Evolutionary conservation across 2,888 invertebrate species (phyloP), one percentile per base, ranked within the genome.

Genomic region (Drosophila macrospina): DNA sequence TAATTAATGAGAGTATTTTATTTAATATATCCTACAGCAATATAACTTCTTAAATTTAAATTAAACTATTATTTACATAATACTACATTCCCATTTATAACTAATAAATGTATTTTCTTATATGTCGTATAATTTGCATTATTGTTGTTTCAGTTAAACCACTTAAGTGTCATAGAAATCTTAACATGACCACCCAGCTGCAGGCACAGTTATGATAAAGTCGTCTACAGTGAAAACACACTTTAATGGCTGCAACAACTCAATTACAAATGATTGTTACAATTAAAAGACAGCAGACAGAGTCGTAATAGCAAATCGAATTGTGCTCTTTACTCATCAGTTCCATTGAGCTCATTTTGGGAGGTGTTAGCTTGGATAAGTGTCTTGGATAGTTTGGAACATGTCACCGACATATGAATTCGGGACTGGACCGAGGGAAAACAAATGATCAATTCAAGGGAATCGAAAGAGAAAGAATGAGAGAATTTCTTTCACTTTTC

Each of bases 371-470:
- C 77, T 65, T 69, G 78, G 56, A 63, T 68, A 77, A 81, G 81
- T 79, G 66, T n/a, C n/a, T n/a, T n/a, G n/a, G n/a, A n/a, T 65
- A 65, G 41, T 37, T 63, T 13, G 11, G 37, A 69, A 56, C 57
- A 84, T 77, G 80, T 82, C 80, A 75, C 60, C 66, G 52, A 70
- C 52, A 47, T 59, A 20, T 56, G 56, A 36, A n/a, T 52, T 44
- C 42, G 30, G 20, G 13, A 39, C 41, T 26, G 44, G 16, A 30
- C 15, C 11, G 44, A 41, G 16, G 16, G 67, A 63, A 76, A 74
- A 86, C 69, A 68, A 83, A 83, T 83, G 87, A 83, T 83, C 82
- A 32, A 54, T 78, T 74, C 71, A 44, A 61, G 64, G 71, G 78
- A 84, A 75, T 80, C 66, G 71, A 69, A 70, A 47, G 39, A 39